A percentile compares a stretch with the other conserved stretches of the same genome.
These are phyloP conservation scores for Nomada lathburiana DNA, from an alignment of 2,888 invertebrate species.

Conservation along the genomic window DNA sequence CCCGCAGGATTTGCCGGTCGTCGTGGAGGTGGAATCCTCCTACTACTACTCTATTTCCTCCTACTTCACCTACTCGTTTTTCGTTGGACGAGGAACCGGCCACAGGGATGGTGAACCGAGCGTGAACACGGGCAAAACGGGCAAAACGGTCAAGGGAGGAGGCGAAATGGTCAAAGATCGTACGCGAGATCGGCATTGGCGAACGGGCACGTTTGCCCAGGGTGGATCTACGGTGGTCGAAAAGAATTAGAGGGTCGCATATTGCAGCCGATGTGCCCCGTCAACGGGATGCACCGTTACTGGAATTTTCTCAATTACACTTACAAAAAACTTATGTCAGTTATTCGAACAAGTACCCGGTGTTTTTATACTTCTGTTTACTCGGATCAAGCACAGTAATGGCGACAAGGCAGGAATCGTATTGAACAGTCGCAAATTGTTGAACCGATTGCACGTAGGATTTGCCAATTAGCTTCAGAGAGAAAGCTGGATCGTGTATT, in stretches of 20 bases:
- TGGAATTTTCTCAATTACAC: no score
- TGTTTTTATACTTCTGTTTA: background rate
- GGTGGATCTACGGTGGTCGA: background rate
- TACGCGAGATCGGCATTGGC: background rate
- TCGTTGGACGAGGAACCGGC: slow-evolving; percentile 54
- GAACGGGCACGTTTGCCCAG: background rate
- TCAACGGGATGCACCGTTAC: no score
- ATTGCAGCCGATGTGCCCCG: no score
- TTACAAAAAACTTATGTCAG: no score
- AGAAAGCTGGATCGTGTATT: slow-evolving; percentile 50
- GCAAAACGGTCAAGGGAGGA: slow-evolving; percentile 30
- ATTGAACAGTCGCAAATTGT: slow-evolving; percentile 18
- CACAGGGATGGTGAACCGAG: slow-evolving; percentile 55
- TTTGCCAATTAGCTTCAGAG: slow-evolving; percentile 44
- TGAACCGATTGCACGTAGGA: slow-evolving; percentile 16
- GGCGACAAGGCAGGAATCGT: slow-evolving; percentile 1
- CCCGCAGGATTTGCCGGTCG: slow-evolving; percentile 70
- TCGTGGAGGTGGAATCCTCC: slow-evolving; percentile 72
- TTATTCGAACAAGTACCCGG: background rate
- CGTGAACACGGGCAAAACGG: slow-evolving; percentile 20
- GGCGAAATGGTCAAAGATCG: slow-evolving; percentile 17
- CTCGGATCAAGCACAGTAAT: background rate
- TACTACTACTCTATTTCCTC: slow-evolving; percentile 70
- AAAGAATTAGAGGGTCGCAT: no score
- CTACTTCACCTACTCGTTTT: slow-evolving; percentile 64